A percentile compares a stretch with the other conserved stretches of the same genome.
Conservation (phyloP, 2,797 vertebrate genomes). For the Eurystomus glaucurus region DNA sequence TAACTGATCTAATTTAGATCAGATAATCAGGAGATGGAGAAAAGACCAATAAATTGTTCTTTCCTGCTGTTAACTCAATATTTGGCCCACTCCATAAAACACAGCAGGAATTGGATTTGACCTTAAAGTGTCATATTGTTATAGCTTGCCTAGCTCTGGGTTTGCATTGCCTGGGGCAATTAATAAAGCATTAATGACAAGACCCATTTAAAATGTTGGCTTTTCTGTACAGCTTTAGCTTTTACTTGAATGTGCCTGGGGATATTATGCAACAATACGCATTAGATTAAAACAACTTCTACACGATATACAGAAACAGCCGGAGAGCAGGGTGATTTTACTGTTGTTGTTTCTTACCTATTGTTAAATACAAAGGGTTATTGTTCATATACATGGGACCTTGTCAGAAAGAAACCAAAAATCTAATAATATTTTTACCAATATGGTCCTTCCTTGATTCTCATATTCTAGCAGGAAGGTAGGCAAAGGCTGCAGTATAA, state of each 20-base stretch:
- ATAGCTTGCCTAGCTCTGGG: slow-evolving; percentile 90
- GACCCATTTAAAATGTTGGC: slow-evolving; percentile 96
- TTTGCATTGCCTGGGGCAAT: slow-evolving; percentile 93
- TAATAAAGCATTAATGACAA: slow-evolving; percentile 99
- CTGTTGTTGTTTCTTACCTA: slow-evolving; percentile 66
- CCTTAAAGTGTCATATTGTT: slow-evolving; percentile 99
- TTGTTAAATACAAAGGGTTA: slow-evolving; percentile 67
- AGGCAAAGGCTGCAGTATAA: not conserved
- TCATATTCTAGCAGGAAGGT: not conserved
- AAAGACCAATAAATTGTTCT: slow-evolving; percentile 84
- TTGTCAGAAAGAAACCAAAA: slow-evolving; percentile 24
- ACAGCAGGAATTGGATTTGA: slow-evolving; percentile 93
- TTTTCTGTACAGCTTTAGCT: slow-evolving; percentile 91
- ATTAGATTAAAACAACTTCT: slow-evolving; percentile 85
- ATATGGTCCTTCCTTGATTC: not conserved
- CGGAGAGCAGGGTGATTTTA: slow-evolving; percentile 66
- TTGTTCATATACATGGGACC: slow-evolving; percentile 1
- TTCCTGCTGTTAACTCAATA: slow-evolving; percentile 92
- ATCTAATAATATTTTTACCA: slow-evolving; percentile 14
- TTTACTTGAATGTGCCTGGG: slow-evolving; percentile 88
- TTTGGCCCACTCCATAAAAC: slow-evolving; percentile 91
- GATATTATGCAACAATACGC: slow-evolving; percentile 85
- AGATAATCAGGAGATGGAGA: slow-evolving; percentile 81
- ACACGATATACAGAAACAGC: slow-evolving; percentile 67
- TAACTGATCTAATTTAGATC: slow-evolving; percentile 81